Percentiles rank a stretch among this genome's conserved stretches.
These are phyloP conservation scores for Vollenhovia emeryi DNA, from an alignment of 1,140 invertebrate genomes.

Conservation along the genomic window DNA sequence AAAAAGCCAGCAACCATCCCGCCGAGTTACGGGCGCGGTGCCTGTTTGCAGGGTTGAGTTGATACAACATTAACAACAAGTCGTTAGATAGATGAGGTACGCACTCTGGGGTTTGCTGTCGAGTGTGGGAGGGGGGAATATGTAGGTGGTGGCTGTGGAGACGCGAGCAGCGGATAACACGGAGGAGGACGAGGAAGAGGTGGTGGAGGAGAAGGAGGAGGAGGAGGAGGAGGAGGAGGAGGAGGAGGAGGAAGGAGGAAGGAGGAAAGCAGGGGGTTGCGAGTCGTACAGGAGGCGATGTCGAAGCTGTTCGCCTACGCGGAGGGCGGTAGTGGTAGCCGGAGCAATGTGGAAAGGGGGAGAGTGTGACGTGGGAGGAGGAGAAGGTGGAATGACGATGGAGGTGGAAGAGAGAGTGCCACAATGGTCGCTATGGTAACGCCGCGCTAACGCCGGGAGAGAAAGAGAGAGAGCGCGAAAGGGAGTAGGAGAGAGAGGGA, in stretches of 20 bases:
- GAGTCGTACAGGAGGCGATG: constrained; percentile 69
- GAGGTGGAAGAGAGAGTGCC: constrained; percentile 66
- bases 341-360: constrained; percentile 53
- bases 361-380: constrained; percentile 48
- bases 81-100: constrained; percentile 80
- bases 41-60: constrained; percentile 79
- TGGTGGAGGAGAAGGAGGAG: constrained; percentile 39
- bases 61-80: constrained; percentile 83
- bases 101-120: constrained; percentile 70
- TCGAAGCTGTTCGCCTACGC: constrained; percentile 57
- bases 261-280: constrained; percentile 78
- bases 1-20: constrained; percentile 56
- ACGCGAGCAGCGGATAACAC: constrained; percentile 58
- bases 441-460: constrained; percentile 47
- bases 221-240: constrained; percentile 57
- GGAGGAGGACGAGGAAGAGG: constrained; percentile 57
- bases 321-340: constrained; percentile 52
- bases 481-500: constrained; percentile 27
- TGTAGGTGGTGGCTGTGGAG: constrained; percentile 50
- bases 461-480: constrained; percentile 36
- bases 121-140: constrained; percentile 56
- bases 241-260: constrained; percentile 56
- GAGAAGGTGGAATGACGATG: constrained; percentile 56
- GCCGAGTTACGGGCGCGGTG: constrained; percentile 53
- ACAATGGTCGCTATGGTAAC: constrained; percentile 80